These are phyloP conservation scores for Tachina fera DNA, from an alignment of 2,888 invertebrate genomes.

Conservation along the genomic window DNA sequence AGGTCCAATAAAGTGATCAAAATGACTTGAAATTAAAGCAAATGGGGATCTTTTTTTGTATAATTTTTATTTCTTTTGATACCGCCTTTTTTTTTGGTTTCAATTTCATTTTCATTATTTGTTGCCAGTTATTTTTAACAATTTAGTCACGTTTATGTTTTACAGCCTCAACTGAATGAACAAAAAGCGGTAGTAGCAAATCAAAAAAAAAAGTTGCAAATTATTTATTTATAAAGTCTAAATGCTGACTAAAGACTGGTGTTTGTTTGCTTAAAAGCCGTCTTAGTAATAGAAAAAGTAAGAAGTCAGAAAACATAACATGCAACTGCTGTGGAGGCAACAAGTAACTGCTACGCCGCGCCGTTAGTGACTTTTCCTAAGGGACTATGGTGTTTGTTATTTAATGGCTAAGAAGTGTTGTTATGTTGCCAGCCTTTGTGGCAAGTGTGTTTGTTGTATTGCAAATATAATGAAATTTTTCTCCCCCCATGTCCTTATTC, in stretches of 20 bases:
- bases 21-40: constrained; percentile 30
- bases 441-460: constrained; percentile 6
- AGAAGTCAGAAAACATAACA: not conserved
- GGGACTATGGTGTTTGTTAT: constrained; percentile 69
- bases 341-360: constrained; percentile 42
- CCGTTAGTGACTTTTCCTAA: constrained; percentile 50
- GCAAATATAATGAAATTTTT: not conserved
- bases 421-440: constrained; percentile 31
- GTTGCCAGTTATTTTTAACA: constrained; percentile 41
- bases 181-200: constrained; percentile 2
- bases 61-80: constrained; percentile 49
- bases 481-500: not conserved
- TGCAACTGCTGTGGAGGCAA: constrained; percentile 29
- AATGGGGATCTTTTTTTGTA: constrained; percentile 9
- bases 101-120: constrained; percentile 66
- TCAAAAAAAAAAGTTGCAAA: constrained; percentile 73
- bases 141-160: constrained; percentile 67
- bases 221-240: constrained; percentile 80
- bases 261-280: constrained; percentile 32
- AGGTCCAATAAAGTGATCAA: constrained; percentile 68
- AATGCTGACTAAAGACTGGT: constrained; percentile 73
- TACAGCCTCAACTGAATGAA: constrained; percentile 49
- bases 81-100: constrained; percentile 57
- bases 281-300: constrained; percentile 4
- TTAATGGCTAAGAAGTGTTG: constrained; percentile 67